phyloP scores from a whole-genome alignment of 2,797 vertebrate genomes.

The Aeoliscus strigatus region DNA sequence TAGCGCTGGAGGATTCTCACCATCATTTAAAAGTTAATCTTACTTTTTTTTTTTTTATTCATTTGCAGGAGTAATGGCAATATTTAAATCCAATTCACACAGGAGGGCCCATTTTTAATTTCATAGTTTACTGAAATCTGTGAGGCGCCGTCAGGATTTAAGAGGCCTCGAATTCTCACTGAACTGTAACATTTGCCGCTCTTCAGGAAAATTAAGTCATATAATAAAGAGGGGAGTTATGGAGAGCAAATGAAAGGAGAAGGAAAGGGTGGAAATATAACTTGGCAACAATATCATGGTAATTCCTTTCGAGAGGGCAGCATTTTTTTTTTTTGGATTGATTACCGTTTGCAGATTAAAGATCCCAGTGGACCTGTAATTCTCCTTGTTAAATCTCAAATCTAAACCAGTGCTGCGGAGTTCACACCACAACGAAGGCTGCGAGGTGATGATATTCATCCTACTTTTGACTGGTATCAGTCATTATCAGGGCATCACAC shows the following conservation, averaged over 20 bases:
- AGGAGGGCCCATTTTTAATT: slow-evolving; percentile 66
- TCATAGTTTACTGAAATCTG: slow-evolving; percentile 66
- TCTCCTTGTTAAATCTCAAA: slow-evolving; percentile 15
- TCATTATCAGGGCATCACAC: slow-evolving; percentile 35
- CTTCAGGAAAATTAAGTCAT: slow-evolving; percentile 63
- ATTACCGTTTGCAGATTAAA: slow-evolving; percentile 52
- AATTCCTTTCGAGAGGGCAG: slow-evolving; percentile 39
- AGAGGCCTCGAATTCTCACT: slow-evolving; percentile 51
- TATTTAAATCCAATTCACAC: slow-evolving; percentile 68
- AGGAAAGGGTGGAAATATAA: slow-evolving; percentile 28
- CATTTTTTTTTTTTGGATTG: slow-evolving; percentile 50
- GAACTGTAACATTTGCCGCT: slow-evolving; percentile 65
- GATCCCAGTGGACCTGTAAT: slow-evolving; percentile 14
- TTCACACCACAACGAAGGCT: slow-evolving; percentile 16
- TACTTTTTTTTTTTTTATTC: slow-evolving; percentile 34
- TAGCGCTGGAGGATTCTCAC: slow-evolving; percentile 55
- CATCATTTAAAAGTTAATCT: slow-evolving; percentile 71
- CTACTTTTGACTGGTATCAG: slow-evolving; percentile 36
- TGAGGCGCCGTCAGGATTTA: slow-evolving; percentile 60
- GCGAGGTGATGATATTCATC: slow-evolving; percentile 36
- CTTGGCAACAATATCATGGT: slow-evolving; percentile 39
- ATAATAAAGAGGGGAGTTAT: slow-evolving; percentile 40
- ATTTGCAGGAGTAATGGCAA: slow-evolving; percentile 55
- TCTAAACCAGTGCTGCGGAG: slow-evolving; percentile 27
- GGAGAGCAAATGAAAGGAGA: slow-evolving; percentile 27